Conservation (phyloP, 2,888 invertebrate species). For the Pollenia amentaria region DNA sequence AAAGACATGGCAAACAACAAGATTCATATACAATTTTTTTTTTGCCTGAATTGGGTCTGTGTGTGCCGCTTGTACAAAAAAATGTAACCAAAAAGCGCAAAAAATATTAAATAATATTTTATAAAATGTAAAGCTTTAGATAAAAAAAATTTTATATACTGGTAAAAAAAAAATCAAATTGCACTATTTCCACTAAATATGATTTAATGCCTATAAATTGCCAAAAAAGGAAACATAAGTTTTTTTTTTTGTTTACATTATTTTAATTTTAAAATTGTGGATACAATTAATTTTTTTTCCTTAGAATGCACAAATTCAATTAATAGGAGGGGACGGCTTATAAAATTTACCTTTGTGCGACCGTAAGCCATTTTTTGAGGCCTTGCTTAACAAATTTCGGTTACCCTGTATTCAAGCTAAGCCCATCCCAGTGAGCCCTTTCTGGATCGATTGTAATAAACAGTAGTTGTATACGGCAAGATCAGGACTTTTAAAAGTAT, state of each 20-base stretch:
- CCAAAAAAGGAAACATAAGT: slow-evolving; percentile 55
- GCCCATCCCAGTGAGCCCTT: too few relatives aligned
- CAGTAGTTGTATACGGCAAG: too few relatives aligned
- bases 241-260: slow-evolving; percentile 32
- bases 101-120: neutral
- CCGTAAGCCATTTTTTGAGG: too few relatives aligned
- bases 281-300: too few relatives aligned
- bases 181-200: slow-evolving; percentile 45
- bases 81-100: neutral
- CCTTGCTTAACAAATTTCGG: too few relatives aligned
- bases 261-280: neutral
- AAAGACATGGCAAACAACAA: slow-evolving; percentile 56
- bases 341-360: too few relatives aligned
- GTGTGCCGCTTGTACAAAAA: neutral
- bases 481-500: too few relatives aligned
- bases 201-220: slow-evolving; percentile 65
- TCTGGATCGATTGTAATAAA: too few relatives aligned
- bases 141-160: neutral
- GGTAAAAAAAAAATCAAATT: slow-evolving; percentile 25
- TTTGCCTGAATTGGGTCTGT: neutral
- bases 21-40: slow-evolving; percentile 32
- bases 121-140: neutral
- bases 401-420: too few relatives aligned
- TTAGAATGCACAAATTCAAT: neutral
- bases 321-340: too few relatives aligned